A percentile compares a stretch with the other conserved stretches of the same genome.
phyloP scores from a whole-genome alignment of 2,113 vertebrate genomes.

The Ptychochromis oligacanthus region DNA sequence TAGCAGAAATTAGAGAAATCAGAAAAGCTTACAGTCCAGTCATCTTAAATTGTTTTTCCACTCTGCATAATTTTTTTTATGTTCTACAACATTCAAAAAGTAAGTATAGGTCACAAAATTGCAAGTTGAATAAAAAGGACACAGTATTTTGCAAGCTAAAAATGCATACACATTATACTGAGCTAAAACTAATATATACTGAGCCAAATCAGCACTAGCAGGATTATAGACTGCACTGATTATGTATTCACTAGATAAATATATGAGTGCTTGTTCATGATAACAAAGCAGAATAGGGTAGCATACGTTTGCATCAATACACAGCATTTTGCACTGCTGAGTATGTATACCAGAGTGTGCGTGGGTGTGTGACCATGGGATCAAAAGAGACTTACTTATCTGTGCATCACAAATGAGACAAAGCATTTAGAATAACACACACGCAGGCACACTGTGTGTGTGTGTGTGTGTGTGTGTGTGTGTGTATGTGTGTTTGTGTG shows the following conservation, averaged over 20 bases:
- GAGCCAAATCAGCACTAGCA: background rate
- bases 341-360: background rate
- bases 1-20: background rate
- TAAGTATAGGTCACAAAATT: background rate
- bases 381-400: background rate
- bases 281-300: background rate
- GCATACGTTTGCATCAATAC: background rate
- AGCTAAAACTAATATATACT: background rate
- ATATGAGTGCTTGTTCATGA: background rate
- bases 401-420: background rate
- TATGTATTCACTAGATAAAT: background rate
- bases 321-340: background rate
- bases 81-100: background rate
- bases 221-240: constrained; percentile 1
- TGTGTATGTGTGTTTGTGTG: background rate
- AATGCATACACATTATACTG: background rate
- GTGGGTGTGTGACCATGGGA: constrained; percentile 14
- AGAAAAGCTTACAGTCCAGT: background rate
- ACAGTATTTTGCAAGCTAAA: background rate
- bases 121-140: background rate
- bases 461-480: background rate
- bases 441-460: background rate
- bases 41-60: background rate
- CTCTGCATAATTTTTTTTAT: too few relatives aligned
- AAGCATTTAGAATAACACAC: background rate